Evolutionary conservation across 2,113 vertebrate genomes (phyloP), one percentile per base, ranked within the genome.

Genomic region (Silurus glanis): DNA sequence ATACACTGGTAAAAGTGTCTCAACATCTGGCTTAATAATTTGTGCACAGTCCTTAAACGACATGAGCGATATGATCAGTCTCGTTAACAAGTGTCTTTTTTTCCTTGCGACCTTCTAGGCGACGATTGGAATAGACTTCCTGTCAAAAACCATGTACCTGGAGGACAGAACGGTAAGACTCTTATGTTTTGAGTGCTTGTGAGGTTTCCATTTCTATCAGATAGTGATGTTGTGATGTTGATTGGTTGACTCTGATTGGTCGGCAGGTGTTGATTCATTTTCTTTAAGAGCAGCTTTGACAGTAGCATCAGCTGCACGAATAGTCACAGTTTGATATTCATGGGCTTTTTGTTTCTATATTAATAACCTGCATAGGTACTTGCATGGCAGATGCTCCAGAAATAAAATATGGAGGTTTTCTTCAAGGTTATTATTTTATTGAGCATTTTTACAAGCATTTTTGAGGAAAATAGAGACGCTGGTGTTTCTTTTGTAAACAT

Each of bases 91-190:
- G n/a, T 53, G 21, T 23, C 62, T 2, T 80, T 76, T 85, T 55
- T 37, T 90, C 81, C 84, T 90, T 83, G 83, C 85, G 91, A 83
- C 23, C 64, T 83, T 89, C 86, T 88, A 95, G 97, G 97, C 97
- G 67, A 98, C 97, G 89, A 98, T 98, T 91, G 97, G 97, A 92
- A 97, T 98, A 80, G 97, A 98, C 94, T 98, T 98, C 92, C 94
- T 98, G 91, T 98, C 97, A 69, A 98, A 98, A 96, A 98, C 97
- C 88, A 98, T 98, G 97, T 98, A 98, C 93, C 91, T 98, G 93
- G 97, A 98, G 90, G 97, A 98, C 90, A 96, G 97, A 91, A 98
- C 97, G 93, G 97, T 98, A 93, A 96, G 96, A 72, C 59, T 25
- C n/a, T 84, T 61, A 71, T 9, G n/a, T 58, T 58, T 19, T 59